Base-by-base conservation (phyloP, 2,888 invertebrate species). In the Notodonta ziczac region DNA sequence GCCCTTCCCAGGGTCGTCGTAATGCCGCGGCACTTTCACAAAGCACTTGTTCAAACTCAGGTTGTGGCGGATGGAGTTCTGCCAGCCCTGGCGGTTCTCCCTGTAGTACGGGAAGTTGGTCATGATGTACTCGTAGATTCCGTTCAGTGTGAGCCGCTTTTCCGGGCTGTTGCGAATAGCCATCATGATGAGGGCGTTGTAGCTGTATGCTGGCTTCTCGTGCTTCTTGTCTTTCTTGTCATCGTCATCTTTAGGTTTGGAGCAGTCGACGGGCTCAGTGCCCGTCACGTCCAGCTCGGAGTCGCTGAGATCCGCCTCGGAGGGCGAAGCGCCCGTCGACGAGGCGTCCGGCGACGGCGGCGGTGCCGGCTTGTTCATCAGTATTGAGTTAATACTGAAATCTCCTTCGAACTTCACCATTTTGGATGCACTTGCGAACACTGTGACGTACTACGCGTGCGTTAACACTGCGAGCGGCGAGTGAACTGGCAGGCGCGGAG, bases 161-260 rank as follows among this genome's bases (percentile, higher is more conserved):
- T 99, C 98, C 0, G 98, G 97, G 82, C 98, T 98, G 85, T 98
- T 97, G 52, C 98, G 94, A 63, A 99, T 99, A 9, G 99, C 99
- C 99, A 99, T 99, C 99, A 99, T 99, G 78, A 99, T 99, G 57
- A 99, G 95, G 0, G 99, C 99, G 92, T 99, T 99, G 94, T 99
- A 99, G 85, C 98, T 99, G 94, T 98, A 99, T 0, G 99, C 98
- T 0, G 99, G 99, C 81, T 99, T 99, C 81, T 98, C 98, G 83
- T 97, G 96, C 78, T 96, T 97, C 72, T 96, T 96, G 66, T 90
- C 89, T 56, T 90, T 89, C 63, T 89, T 90, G 50, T 86, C 82
- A 59, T 88, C 87, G 52, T 78, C 82, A 55, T 87, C 86, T 56
- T 89, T 91, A 8, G 90, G 94, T 63, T 95, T 95, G 57, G 95